A percentile compares a stretch with the other conserved stretches of the same genome.
These are phyloP conservation scores for Trissolcus brochymenae DNA, from an alignment of 2,888 invertebrate species.

Conservation along the genomic window DNA sequence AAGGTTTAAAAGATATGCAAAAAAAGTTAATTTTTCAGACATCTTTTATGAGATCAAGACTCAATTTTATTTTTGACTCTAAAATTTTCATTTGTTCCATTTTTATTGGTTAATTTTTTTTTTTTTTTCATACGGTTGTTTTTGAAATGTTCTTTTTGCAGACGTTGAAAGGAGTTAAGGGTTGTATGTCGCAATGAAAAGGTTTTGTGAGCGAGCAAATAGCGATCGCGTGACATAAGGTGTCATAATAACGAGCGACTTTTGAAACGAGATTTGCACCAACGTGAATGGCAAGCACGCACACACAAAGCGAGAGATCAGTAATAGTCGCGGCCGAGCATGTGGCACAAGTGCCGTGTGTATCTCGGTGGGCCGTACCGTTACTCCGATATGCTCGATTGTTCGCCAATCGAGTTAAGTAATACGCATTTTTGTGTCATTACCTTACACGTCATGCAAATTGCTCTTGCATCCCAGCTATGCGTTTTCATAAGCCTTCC, in stretches of 20 bases:
- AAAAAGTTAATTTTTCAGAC: background rate
- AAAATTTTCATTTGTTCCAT: background rate
- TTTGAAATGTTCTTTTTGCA: background rate
- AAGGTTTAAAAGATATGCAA: too few relatives aligned
- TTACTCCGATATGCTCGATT: constrained; percentile 58
- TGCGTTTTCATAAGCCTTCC: constrained; percentile 8
- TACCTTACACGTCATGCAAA: constrained; percentile 40
- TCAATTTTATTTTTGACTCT: too few relatives aligned
- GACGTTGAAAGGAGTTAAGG: constrained; percentile 12
- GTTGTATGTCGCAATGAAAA: constrained; percentile 26
- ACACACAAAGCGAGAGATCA: constrained; percentile 28
- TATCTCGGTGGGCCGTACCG: constrained; percentile 52
- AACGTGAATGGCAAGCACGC: constrained; percentile 36
- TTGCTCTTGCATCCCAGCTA: constrained; percentile 6
- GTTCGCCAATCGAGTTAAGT: constrained; percentile 53
- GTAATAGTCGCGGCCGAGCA: constrained; percentile 41
- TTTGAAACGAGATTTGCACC: constrained; percentile 48
- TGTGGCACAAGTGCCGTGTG: constrained; percentile 41
- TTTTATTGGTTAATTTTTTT: constrained; percentile 6
- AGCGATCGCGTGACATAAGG: constrained; percentile 47
- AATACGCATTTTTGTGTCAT: constrained; percentile 50
- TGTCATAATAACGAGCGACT: constrained; percentile 46
- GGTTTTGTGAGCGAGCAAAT: constrained; percentile 38
- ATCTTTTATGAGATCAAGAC: too few relatives aligned
- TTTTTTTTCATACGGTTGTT: background rate